Percentiles rank a stretch among this genome's conserved stretches.
phyloP scores from a whole-genome alignment of 2,888 invertebrate genomes.

The Mystacides longicornis region DNA sequence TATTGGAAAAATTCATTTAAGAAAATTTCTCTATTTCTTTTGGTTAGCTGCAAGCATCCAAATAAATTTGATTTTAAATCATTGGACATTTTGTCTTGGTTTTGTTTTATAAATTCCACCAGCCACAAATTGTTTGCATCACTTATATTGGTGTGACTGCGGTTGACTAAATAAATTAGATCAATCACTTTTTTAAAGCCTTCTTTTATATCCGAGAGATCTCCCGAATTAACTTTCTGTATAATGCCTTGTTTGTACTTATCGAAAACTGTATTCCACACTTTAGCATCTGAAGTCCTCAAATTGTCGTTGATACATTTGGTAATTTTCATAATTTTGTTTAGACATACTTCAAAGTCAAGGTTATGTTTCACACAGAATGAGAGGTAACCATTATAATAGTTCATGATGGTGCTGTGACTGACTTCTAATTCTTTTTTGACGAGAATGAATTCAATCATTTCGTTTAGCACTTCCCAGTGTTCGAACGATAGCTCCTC shows the following conservation, averaged over 20 bases:
- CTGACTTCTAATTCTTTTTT: slow-evolving; percentile 19
- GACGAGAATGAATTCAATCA: slow-evolving; percentile 24
- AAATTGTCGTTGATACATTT: slow-evolving; percentile 13
- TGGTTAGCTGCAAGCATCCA: background rate
- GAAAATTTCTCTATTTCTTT: background rate
- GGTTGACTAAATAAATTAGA: background rate
- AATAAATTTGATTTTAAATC: background rate
- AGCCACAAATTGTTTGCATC: background rate
- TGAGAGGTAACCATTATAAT: slow-evolving; percentile 13
- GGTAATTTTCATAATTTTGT: no score
- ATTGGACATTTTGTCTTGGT: background rate
- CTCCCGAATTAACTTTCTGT: background rate
- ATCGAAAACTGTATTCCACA: slow-evolving; percentile 27
- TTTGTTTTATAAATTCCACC: background rate
- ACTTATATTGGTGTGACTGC: background rate
- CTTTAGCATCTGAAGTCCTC: slow-evolving; percentile 22
- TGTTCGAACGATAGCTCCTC: slow-evolving; percentile 27
- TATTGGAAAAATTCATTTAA: background rate
- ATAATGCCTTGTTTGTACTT: slow-evolving; percentile 6
- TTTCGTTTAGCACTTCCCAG: slow-evolving; percentile 31
- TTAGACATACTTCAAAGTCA: slow-evolving; percentile 14
- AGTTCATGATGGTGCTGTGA: slow-evolving; percentile 22
- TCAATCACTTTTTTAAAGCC: background rate
- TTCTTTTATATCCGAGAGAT: background rate
- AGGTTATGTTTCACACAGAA: slow-evolving; percentile 13